Evolutionary conservation across 2,113 vertebrate genomes (phyloP), one percentile per base, ranked within the genome.

Genomic region (Sclerurus mexicanus): DNA sequence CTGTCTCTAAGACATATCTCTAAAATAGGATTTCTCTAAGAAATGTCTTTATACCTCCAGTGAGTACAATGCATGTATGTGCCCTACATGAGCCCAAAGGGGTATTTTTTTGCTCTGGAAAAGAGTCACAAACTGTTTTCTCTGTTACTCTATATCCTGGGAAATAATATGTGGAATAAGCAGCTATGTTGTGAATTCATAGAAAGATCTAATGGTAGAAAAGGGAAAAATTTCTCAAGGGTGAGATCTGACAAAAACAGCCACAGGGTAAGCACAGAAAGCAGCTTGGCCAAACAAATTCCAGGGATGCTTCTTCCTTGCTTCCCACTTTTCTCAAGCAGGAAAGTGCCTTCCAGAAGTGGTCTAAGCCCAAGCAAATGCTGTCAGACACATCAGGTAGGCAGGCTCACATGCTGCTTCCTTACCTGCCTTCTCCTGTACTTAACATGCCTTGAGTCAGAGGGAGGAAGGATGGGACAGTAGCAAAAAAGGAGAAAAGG

Each of bases 291-390:
- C 91, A 93, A 95, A 39, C 0, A 4, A 85, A 97, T 96, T 94
- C 93, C 90, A 93, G 39, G 47, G 86, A 91, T 94, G 77, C 58
- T 83, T 87, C n/a, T 63, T 71, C 71, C 55, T 82, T 13, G 11
- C 83, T 92, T 63, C 55, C 68, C 1, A 4, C 18, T 73, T 0
- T 0, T 49, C 93, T 87, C 82, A 82, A 80, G 55, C 19, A 60
- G 84, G 20, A 18, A 30, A 88, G 60, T 0, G 2, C 46, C 59
- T 2, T 12, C 46, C 79, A 82, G 39, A 31, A 88, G 53, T 0
- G 0, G 30, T 46, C 37, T n/a, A 35, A 96, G 62, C 62, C 47
- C 82, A 24, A 0, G 1, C 3, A 1, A 21, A 31, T 2, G 35
- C 2, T 1, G 52, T 5, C 0, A 1, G 55, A 81, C 22, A 27